phyloP scores from a whole-genome alignment of 2,113 vertebrate genomes.

The Synodontis membranacea region DNA sequence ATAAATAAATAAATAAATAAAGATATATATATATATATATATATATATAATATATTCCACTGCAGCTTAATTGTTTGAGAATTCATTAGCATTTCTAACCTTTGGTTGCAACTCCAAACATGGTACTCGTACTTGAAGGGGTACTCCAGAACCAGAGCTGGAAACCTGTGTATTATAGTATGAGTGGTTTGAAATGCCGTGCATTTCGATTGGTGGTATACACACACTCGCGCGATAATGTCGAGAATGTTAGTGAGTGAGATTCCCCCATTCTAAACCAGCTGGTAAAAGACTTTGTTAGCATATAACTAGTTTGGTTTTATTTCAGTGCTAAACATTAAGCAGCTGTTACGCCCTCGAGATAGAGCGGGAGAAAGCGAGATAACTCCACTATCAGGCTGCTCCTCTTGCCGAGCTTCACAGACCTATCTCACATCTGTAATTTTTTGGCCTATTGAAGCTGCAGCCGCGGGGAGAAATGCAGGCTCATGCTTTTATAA shows the following conservation, averaged over 20 bases:
- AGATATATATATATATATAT: too few relatives aligned
- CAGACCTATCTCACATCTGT: background rate
- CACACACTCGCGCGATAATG: background rate
- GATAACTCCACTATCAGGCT: background rate
- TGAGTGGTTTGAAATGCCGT: background rate
- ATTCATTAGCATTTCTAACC: background rate
- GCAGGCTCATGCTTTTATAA: background rate
- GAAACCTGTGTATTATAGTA: background rate
- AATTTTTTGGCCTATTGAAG: slow-evolving; percentile 11
- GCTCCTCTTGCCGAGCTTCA: background rate
- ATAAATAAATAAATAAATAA: too few relatives aligned
- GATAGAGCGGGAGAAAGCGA: background rate
- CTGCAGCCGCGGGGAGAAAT: background rate
- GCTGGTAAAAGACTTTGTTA: background rate
- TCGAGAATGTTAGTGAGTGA: background rate
- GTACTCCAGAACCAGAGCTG: background rate
- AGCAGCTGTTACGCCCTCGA: background rate
- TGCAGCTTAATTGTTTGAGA: background rate
- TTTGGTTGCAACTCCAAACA: background rate
- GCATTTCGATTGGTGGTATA: background rate
- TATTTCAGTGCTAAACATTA: background rate
- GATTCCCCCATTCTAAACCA: background rate
- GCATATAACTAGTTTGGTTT: background rate
- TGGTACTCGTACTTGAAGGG: background rate
- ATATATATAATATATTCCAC: background rate